Base-by-base conservation (phyloP, 2,113 vertebrate genomes). In the Solea solea region DNA sequence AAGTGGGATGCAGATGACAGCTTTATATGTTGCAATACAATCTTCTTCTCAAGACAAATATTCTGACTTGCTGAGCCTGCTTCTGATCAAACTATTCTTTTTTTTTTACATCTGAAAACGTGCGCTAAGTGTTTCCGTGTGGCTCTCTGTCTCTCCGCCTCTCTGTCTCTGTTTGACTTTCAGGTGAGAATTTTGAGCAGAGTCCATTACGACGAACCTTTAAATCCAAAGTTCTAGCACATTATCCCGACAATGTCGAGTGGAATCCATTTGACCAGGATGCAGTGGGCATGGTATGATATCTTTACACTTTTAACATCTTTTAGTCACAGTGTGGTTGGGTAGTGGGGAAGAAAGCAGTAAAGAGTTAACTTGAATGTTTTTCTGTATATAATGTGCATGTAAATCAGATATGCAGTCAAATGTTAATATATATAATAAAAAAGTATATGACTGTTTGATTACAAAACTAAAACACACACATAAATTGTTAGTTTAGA, bases 121-220 rank as follows among this genome's bases (percentile, higher is more conserved):
- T 76, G 0, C 16, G 7, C 62, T 15, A 54, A 88, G 76, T 64
- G 48, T 78, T 25, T 15, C n/a, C 89, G 79, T 67, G 40, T 64
- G 13, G 64, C 57, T 80, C 28, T 84, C 81, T 69, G 16, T 62
- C 12, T 68, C 41, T 80, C 44, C 12, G 2, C 12, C 40, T 80
- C 9, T 81, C 63, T 76, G 65, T 89, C 9, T 48, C 14, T 14
- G 11, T 48, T 59, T 90, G 10, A 68, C 25, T 92, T 89, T 42
- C 89, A 99, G 97, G 98, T 93, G 98, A 99, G 88, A 98, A 99
- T 94, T 99, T 99, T 95, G 98, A 99, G 91, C 97, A 98, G 94
- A 99, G 97, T 91, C 98, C 98, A 0, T 82, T 99, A 86, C 94
- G 97, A 90, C 94, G 98, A 93, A 98, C 97, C 80, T 99, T 99